Conservation (phyloP, 2,888 invertebrate species). For the Drosophila prostipennis region DNA sequence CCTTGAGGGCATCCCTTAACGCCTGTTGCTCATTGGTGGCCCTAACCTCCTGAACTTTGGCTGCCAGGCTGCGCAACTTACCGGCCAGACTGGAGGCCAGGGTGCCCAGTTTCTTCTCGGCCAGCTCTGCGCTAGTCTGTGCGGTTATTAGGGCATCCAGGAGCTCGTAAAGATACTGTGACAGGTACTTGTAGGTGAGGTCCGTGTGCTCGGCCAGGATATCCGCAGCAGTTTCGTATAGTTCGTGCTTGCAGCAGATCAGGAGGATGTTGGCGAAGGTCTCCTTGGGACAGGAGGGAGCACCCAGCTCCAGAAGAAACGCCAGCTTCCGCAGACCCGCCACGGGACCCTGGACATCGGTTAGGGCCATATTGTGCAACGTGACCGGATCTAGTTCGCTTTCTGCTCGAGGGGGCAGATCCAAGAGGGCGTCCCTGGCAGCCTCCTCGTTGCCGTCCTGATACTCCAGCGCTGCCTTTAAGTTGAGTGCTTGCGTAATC, state of each 20-base stretch:
- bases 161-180: slow-evolving; percentile 97
- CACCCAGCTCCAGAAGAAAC: slow-evolving; percentile 97
- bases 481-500: slow-evolving; percentile 98
- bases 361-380: slow-evolving; percentile 97
- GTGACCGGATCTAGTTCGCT: slow-evolving; percentile 99
- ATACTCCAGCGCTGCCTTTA: slow-evolving; percentile 99
- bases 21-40: slow-evolving; percentile 94
- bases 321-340: slow-evolving; percentile 92
- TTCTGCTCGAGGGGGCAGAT: slow-evolving; percentile 97
- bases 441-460: slow-evolving; percentile 92
- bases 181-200: slow-evolving; percentile 96
- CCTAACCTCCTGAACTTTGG: slow-evolving; percentile 96
- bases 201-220: slow-evolving; percentile 98
- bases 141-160: slow-evolving; percentile 98
- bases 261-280: slow-evolving; percentile 98
- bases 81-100: slow-evolving; percentile 96
- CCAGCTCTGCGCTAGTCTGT: slow-evolving; percentile 98
- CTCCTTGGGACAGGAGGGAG: slow-evolving; percentile 94
- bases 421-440: slow-evolving; percentile 93
- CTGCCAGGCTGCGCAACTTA: slow-evolving; percentile 94
- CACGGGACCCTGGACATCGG: slow-evolving; percentile 96
- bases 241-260: slow-evolving; percentile 98
- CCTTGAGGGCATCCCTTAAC: slow-evolving; percentile 94
- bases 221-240: slow-evolving; percentile 98
- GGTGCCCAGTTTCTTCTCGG: slow-evolving; percentile 97